A percentile compares a stretch with the other conserved stretches of the same genome.
Conservation (phyloP, 2,888 invertebrate genomes). For the Stegana nigrithorax region DNA sequence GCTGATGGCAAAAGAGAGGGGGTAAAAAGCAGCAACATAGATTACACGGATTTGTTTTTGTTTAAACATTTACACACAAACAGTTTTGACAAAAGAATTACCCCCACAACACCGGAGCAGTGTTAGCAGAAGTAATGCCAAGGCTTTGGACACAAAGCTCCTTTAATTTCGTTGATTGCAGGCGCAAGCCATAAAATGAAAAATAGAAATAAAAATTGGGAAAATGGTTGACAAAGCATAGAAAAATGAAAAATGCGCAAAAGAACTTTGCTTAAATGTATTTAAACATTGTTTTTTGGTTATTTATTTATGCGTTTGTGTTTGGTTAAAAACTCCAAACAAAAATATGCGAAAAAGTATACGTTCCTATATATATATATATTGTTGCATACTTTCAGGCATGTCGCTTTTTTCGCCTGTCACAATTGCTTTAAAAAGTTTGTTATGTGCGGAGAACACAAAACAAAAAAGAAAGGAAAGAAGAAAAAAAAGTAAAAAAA, state of each 20-base stretch:
- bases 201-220: not conserved
- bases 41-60: not conserved
- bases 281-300: conserved; percentile 49
- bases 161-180: conserved; percentile 55
- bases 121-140: too few relatives aligned
- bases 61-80: too few relatives aligned
- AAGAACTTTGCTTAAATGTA: conserved; percentile 54
- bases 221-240: too few relatives aligned
- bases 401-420: conserved; percentile 32
- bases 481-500: too few relatives aligned
- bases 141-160: conserved; percentile 23
- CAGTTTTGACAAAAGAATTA: too few relatives aligned
- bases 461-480: too few relatives aligned
- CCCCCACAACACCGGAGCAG: too few relatives aligned
- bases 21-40: not conserved
- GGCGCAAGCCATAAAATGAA: not conserved
- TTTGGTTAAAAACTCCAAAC: too few relatives aligned
- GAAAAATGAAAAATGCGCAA: conserved; percentile 42
- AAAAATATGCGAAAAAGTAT: too few relatives aligned
- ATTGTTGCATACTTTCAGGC: conserved; percentile 60
- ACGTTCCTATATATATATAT: too few relatives aligned
- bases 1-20: too few relatives aligned
- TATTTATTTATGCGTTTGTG: conserved; percentile 20
- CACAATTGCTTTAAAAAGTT: conserved; percentile 18
- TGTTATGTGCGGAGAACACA: too few relatives aligned